A percentile compares a stretch with the other conserved stretches of the same genome.
These are phyloP conservation scores for Galbula dea DNA, from an alignment of 2,113 vertebrate species.

Conservation along the genomic window DNA sequence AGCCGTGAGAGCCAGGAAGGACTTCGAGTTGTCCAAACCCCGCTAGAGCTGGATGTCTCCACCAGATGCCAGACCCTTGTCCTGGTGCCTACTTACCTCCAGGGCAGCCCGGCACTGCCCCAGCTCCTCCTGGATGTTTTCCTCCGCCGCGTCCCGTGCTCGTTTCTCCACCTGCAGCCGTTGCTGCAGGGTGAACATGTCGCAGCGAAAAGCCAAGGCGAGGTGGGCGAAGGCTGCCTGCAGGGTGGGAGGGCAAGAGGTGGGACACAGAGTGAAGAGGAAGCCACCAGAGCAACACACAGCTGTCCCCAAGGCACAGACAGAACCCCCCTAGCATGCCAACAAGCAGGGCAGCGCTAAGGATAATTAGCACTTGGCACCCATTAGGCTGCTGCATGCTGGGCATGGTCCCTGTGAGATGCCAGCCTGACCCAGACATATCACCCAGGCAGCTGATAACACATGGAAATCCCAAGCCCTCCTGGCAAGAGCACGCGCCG, in stretches of 20 bases:
- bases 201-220: slow-evolving; percentile 80
- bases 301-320: neutral
- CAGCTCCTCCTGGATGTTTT: slow-evolving; percentile 83
- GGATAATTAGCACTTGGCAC: neutral
- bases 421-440: neutral
- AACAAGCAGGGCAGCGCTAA: neutral
- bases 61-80: neutral
- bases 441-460: neutral
- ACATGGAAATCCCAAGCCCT: neutral
- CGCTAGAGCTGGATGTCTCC: neutral
- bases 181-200: slow-evolving; percentile 82
- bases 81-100: slow-evolving; percentile 70
- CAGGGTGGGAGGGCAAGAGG: neutral
- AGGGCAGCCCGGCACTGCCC: slow-evolving; percentile 73
- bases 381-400: neutral
- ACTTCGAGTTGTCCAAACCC: neutral
- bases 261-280: neutral
- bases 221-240: slow-evolving; percentile 83
- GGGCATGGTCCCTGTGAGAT: neutral
- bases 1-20: neutral
- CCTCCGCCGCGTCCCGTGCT: slow-evolving; percentile 80
- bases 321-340: neutral
- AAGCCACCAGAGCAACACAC: accelerated
- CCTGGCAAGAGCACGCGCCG: neutral
- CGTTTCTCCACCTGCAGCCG: slow-evolving; percentile 82